Evolutionary conservation across 2,113 vertebrate species (phyloP).

Genomic region (Haemorhous mexicanus): DNA sequence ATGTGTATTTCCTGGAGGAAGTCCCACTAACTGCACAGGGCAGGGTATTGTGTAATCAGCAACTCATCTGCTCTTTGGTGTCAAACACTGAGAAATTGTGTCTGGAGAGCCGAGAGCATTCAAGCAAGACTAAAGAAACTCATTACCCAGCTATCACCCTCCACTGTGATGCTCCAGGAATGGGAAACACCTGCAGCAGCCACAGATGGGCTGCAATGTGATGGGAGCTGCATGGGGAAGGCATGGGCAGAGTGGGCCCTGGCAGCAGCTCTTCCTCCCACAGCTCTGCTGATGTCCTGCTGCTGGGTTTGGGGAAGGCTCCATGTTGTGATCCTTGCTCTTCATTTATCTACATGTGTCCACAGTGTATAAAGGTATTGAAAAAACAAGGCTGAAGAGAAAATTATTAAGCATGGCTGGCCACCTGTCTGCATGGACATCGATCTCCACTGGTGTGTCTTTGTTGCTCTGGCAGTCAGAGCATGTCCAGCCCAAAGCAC

Average conservation of each 20-base stretch:
- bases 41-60: conserved; percentile 25
- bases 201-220: not conserved
- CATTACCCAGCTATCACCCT: conserved; percentile 41
- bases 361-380: not conserved
- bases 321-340: not conserved
- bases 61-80: conserved; percentile 20
- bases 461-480: not conserved
- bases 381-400: not conserved
- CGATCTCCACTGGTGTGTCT: not conserved
- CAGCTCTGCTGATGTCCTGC: not conserved
- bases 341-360: not conserved
- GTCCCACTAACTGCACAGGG: not conserved
- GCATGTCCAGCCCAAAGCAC: not conserved
- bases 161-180: not conserved
- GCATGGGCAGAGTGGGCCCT: fast-evolving
- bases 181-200: not conserved
- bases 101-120: not conserved
- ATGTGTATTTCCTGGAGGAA: not conserved
- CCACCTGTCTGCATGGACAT: not conserved
- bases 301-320: not conserved
- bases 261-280: not conserved
- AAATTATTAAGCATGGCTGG: not conserved
- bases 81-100: not conserved
- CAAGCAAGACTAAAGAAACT: conserved; percentile 59
- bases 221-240: fast-evolving